These are phyloP conservation scores for Crocodylus rhombifer DNA, from an alignment of 2,797 vertebrate species.

Conservation along the genomic window DNA sequence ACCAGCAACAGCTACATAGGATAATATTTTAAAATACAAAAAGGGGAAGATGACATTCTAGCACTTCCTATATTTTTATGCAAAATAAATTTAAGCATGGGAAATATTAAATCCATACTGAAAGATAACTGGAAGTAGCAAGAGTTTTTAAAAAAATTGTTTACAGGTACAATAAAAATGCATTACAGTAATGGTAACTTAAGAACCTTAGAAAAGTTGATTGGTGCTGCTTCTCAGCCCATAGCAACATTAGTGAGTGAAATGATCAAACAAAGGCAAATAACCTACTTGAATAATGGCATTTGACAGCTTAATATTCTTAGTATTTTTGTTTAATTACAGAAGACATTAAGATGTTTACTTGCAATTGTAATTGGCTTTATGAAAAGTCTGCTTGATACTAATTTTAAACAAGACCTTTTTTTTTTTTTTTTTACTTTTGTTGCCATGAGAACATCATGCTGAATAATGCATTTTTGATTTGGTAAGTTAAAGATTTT, in stretches of 20 bases:
- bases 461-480: slow-evolving; percentile 27
- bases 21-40: slow-evolving; percentile 22
- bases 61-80: background rate
- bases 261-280: background rate
- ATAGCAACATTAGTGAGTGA: background rate
- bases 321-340: slow-evolving; percentile 27
- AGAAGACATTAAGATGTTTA: slow-evolving; percentile 24
- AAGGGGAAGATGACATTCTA: background rate
- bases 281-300: slow-evolving; percentile 1
- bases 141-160: slow-evolving; percentile 10
- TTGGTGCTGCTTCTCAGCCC: slow-evolving; percentile 27
- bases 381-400: background rate
- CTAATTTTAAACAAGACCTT: background rate
- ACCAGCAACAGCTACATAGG: background rate
- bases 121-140: slow-evolving; percentile 18
- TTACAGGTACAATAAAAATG: background rate
- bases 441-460: background rate
- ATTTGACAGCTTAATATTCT: background rate
- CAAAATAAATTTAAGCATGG: background rate
- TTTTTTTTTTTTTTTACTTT: background rate
- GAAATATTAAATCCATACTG: background rate
- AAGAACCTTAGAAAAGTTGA: background rate
- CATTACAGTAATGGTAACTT: background rate
- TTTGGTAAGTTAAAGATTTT: background rate
- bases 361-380: slow-evolving; percentile 23